A percentile compares a stretch with the other conserved stretches of the same genome.
Evolutionary conservation across 2,113 vertebrate genomes (phyloP).

Genomic region (Aramus guarauna): DNA sequence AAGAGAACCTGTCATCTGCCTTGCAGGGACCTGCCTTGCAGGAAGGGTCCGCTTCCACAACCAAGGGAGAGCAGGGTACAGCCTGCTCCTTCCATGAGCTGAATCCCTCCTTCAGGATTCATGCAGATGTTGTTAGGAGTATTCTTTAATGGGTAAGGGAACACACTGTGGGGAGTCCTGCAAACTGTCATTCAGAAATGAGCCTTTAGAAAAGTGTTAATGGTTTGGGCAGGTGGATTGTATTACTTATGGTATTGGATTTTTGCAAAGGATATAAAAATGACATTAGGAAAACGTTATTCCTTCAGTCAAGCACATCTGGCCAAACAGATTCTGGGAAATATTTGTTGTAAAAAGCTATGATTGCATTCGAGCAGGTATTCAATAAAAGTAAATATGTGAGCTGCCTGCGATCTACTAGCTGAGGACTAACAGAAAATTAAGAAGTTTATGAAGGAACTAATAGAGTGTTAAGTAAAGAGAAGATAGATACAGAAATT

Average conservation of each 20-base stretch:
- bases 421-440: neutral
- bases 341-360: neutral
- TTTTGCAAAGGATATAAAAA: neutral
- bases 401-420: neutral
- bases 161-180: neutral
- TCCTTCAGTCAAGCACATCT: neutral
- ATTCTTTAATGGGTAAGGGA: neutral
- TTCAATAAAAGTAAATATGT: neutral
- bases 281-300: neutral
- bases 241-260: neutral
- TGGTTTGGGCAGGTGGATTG: neutral
- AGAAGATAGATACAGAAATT: neutral
- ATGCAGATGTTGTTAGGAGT: neutral
- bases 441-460: neutral
- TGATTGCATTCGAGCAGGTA: neutral
- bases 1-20: neutral
- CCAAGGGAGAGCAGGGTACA: neutral
- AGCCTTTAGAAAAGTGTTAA: neutral
- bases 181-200: neutral
- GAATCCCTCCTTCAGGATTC: neutral
- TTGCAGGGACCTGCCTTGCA: neutral
- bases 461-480: neutral
- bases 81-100: neutral
- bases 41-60: neutral
- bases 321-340: neutral